Evolutionary conservation across 37 sponge, comb jelly and placozoan species (phyloP).

Genomic region (Spongia lamella): DNA sequence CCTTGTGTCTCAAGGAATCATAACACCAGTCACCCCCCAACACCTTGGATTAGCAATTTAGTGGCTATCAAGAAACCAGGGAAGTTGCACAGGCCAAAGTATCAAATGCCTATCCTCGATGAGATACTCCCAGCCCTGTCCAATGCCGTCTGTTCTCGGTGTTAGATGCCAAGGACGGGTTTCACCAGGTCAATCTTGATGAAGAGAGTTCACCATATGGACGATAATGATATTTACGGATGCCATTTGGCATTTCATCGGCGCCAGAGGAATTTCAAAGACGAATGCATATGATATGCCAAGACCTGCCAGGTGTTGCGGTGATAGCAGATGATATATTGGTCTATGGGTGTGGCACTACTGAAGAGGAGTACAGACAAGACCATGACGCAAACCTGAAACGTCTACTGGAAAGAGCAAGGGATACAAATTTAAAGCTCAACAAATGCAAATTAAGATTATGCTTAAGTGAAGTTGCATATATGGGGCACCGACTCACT

Average conservation of each 20-base stretch:
- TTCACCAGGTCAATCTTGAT: slow-evolving; percentile 20
- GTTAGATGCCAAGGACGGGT: slow-evolving; percentile 35
- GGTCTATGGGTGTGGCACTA: slow-evolving; percentile 13
- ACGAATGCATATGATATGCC: slow-evolving; percentile 30
- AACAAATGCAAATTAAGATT: slow-evolving; percentile 2
- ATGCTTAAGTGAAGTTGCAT: background rate
- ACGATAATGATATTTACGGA: slow-evolving; percentile 2
- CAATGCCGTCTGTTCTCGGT: slow-evolving; percentile 4
- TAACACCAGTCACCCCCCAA: too few relatives aligned
- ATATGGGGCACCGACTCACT: background rate
- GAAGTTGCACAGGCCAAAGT: too few relatives aligned
- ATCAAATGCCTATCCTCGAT: too few relatives aligned
- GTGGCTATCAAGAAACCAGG: too few relatives aligned
- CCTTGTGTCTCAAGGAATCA: too few relatives aligned
- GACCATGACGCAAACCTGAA: background rate
- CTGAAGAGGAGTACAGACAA: slow-evolving; percentile 17
- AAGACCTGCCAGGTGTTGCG: slow-evolving; percentile 32
- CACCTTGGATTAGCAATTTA: slow-evolving; percentile 43
- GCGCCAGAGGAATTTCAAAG: slow-evolving; percentile 37
- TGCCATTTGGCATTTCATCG: slow-evolving; percentile 37
- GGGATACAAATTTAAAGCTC: slow-evolving; percentile 1
- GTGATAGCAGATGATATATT: slow-evolving; percentile 36
- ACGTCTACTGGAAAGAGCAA: slow-evolving; percentile 5
- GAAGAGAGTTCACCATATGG: slow-evolving; percentile 1
- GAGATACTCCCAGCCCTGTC: too few relatives aligned